phyloP scores from a whole-genome alignment of 2,113 vertebrate genomes.

The Ceuthmochares aereus region DNA sequence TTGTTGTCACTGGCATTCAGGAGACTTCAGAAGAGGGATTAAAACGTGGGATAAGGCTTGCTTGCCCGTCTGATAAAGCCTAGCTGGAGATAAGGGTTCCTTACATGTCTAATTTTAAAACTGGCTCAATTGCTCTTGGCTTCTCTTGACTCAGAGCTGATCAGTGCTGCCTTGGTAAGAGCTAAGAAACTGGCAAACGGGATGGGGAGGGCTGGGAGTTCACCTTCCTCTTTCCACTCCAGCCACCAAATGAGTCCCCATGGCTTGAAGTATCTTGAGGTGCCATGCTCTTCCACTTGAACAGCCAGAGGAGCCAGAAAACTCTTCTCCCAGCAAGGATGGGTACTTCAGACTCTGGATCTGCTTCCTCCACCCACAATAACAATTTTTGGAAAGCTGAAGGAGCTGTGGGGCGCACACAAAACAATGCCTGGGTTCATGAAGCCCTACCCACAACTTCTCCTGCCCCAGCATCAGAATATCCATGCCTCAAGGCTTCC shows the following conservation, averaged over 20 bases:
- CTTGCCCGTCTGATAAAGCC: neutral
- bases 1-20: neutral
- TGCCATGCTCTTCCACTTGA: neutral
- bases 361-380: neutral
- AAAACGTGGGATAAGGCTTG: neutral
- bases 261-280: neutral
- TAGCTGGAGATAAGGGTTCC: constrained; percentile 37
- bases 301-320: neutral
- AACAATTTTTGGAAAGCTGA: neutral
- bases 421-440: neutral
- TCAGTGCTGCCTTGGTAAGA: accelerated
- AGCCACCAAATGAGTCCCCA: neutral
- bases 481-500: neutral
- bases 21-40: constrained; percentile 57
- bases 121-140: neutral
- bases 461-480: neutral
- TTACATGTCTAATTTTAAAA: constrained; percentile 61
- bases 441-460: neutral
- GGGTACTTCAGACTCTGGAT: neutral
- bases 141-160: neutral
- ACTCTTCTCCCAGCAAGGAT: neutral
- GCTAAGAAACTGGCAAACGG: neutral
- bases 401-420: neutral
- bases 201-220: neutral
- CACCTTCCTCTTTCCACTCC: neutral